Evolutionary conservation across 1,140 invertebrate genomes (phyloP).

Genomic region (Probaryconus sp.): DNA sequence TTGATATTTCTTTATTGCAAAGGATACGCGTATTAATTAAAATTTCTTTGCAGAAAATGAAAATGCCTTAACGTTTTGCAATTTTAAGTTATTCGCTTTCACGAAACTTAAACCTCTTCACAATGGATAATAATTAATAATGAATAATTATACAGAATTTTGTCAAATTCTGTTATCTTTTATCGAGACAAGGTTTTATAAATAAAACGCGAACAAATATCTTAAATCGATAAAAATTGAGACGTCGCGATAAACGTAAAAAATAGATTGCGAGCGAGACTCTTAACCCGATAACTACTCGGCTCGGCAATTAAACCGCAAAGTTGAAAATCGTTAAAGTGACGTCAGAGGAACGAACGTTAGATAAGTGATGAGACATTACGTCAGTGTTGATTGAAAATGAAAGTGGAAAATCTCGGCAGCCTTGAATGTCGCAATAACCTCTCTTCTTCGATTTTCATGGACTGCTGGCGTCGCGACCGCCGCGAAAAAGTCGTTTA

Average conservation of each 20-base stretch:
- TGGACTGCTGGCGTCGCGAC: constrained; percentile 56
- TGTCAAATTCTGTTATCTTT: too few species aligned
- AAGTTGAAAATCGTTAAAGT: constrained; percentile 49
- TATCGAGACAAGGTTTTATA: too few species aligned
- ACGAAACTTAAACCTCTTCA: neutral
- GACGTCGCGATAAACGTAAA: neutral
- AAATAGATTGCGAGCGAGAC: too few species aligned
- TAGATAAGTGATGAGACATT: constrained; percentile 57
- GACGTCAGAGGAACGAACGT: constrained; percentile 50
- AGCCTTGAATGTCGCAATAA: constrained; percentile 61
- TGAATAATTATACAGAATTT: too few species aligned
- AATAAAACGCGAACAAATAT: too few species aligned
- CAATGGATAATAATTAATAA: too few species aligned
- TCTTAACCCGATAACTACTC: constrained; percentile 25
- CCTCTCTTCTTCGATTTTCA: constrained; percentile 63
- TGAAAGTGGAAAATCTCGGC: constrained; percentile 60
- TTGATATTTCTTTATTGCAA: too few species aligned
- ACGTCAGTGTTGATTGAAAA: constrained; percentile 56
- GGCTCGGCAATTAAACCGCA: constrained; percentile 44
- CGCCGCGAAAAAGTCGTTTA: constrained; percentile 60
- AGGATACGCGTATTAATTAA: too few species aligned
- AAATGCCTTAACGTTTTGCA: too few species aligned
- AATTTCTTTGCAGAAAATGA: too few species aligned
- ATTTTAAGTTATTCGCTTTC: too few species aligned
- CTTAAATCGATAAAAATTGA: too few species aligned